Percentiles rank a stretch among this genome's conserved stretches.
phyloP scores from a whole-genome alignment of 1,140 invertebrate species.

The Drosophila neocordata region DNA sequence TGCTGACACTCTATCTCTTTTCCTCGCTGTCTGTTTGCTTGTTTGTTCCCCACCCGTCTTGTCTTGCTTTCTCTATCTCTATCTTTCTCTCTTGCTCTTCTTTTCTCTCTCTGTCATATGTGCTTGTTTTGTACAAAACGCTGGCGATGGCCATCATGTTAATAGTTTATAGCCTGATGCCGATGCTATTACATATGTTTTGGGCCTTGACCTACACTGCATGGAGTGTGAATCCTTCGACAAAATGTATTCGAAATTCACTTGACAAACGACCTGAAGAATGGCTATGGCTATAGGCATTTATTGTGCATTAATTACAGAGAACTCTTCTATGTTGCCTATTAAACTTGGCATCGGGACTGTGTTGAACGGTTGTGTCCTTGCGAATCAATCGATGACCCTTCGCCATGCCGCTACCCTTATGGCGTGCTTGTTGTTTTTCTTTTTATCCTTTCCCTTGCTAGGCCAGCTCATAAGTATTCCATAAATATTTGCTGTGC shows the following conservation, averaged over 20 bases:
- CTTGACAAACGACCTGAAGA: conserved; percentile 44
- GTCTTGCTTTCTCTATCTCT: background rate
- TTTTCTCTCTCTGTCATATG: conserved; percentile 20
- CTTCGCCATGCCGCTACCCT: background rate
- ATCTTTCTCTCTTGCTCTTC: background rate
- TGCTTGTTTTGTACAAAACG: background rate
- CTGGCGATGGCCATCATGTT: conserved; percentile 53
- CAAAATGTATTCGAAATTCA: conserved; percentile 63
- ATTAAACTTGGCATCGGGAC: conserved; percentile 59
- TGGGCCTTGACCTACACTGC: conserved; percentile 73
- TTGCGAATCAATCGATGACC: conserved; percentile 68
- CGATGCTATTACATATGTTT: conserved; percentile 51
- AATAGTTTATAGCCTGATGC: conserved; percentile 71
- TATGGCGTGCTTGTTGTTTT: background rate
- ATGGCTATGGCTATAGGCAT: conserved; percentile 5
- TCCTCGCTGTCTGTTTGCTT: conserved; percentile 1
- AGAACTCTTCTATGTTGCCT: conserved; percentile 64
- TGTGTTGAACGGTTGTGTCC: conserved; percentile 65
- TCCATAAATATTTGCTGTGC: conserved; percentile 76
- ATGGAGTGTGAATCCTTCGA: conserved; percentile 43
- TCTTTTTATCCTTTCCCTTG: conserved; percentile 19
- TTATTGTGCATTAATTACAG: conserved; percentile 16
- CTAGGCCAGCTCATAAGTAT: conserved; percentile 47
- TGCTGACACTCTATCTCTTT: conserved; percentile 44
- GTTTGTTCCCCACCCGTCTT: background rate